phyloP scores from a whole-genome alignment of 2,113 vertebrate genomes.

The Progne subis region DNA sequence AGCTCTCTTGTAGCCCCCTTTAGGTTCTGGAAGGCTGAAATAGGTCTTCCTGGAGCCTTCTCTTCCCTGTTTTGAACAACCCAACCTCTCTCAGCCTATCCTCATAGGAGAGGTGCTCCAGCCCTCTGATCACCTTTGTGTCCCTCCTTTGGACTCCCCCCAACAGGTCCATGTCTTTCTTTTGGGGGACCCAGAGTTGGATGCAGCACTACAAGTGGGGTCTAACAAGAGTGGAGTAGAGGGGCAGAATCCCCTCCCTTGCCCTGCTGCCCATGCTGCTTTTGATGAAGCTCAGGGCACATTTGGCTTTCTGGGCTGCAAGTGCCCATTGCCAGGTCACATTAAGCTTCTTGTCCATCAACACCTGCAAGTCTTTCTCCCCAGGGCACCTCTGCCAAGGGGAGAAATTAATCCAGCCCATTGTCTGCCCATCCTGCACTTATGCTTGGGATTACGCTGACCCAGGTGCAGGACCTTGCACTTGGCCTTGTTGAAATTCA shows the following conservation, averaged over 20 bases:
- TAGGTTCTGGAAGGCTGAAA: not conserved
- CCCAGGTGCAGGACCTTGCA: not conserved
- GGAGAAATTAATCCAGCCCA: not conserved
- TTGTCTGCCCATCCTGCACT: not conserved
- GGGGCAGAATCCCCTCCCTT: not conserved
- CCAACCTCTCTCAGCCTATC: not conserved
- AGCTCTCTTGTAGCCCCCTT: not conserved
- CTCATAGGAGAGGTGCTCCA: not conserved
- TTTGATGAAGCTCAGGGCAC: not conserved
- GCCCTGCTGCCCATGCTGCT: accelerated
- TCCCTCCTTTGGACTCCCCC: not conserved
- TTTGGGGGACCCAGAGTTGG: not conserved
- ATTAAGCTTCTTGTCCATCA: not conserved
- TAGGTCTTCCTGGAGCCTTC: not conserved
- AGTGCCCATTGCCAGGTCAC: not conserved
- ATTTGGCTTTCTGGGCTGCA: not conserved
- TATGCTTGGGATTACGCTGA: not conserved
- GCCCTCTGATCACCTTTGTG: not conserved
- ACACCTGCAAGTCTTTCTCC: not conserved
- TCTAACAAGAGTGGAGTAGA: accelerated
- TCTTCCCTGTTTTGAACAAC: not conserved
- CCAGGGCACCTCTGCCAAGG: not conserved
- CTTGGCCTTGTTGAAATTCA: not conserved
- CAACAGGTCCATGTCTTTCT: not conserved
- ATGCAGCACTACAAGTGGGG: not conserved